Base-by-base conservation (phyloP, 2,797 vertebrate genomes). In the Triplophysa yarkandensis region DNA sequence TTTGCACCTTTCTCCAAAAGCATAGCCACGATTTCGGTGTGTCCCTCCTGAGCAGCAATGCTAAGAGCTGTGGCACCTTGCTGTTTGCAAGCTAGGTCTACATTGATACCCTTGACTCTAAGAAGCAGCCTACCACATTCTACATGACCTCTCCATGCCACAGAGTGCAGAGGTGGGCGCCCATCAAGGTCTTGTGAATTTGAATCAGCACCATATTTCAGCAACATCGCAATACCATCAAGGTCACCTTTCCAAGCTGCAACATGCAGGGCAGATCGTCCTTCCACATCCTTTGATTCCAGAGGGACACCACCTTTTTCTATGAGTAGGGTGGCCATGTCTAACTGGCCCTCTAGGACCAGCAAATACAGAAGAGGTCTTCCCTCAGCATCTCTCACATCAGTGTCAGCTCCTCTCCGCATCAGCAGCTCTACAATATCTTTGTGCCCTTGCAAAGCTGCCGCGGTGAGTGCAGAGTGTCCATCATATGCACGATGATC, bases 21-120 rank as follows among this genome's bases (percentile, higher is more conserved):
- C 64, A 91, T 86, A 66, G 78, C 84, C 27, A 91, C 93, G 46
- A 93, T 86, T 41, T 90, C 89, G 2, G 76, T 10, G 13, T 93
- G 90, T 21, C 93, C 94, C 67, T 91, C 92, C 79, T 95, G 94
- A 2, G 93, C 86, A 0, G 93, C 90, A 0, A 94, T 92, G 77
- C 91, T 91, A 63, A 95, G 85, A 1, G 93, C 88, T 0, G 93
- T 95, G 61, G 93, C 93, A 7, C 91, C 87, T 68, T 95, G 93
- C 58, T 80, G 84, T 79, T 83, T 81, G 76, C 93, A 94, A 36
- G 90, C 81, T 6, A 92, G 87, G 69, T 94, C 86, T 13, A 91
- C 86, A 9, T 78, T 79, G 2, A 91, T 52, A 6, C 80, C 84
- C 1, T 74, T 87, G 6, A 80, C 72, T 13, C 86, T 83, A 50